Conservation (phyloP, 2,888 invertebrate genomes). For the Calameuta filiformis region DNA sequence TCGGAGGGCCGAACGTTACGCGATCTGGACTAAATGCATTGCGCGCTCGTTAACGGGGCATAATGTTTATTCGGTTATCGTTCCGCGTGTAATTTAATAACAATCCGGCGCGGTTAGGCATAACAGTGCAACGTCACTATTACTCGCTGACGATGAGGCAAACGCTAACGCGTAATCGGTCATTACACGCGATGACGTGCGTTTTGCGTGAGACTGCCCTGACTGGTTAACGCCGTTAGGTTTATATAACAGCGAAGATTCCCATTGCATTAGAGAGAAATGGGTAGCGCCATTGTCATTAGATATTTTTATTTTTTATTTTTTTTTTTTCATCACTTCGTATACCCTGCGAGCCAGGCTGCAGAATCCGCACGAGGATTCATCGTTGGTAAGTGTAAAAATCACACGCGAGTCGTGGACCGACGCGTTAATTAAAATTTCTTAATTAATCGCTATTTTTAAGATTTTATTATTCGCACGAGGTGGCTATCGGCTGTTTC, state of each 20-base stretch:
- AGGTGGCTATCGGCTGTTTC: not conserved
- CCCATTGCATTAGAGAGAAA: not conserved
- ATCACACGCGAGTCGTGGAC: not conserved
- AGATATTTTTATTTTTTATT: no score
- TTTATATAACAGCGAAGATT: not conserved
- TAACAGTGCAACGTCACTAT: slow-evolving; percentile 58
- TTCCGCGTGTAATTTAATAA: slow-evolving; percentile 63
- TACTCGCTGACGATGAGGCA: slow-evolving; percentile 16
- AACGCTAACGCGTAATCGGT: slow-evolving; percentile 55
- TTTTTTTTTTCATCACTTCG: not conserved
- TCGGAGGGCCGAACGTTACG: not conserved
- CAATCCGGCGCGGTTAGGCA: slow-evolving; percentile 56
- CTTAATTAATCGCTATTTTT: not conserved
- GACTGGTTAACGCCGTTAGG: not conserved
- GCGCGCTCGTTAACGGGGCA: slow-evolving; percentile 55
- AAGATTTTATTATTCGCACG: not conserved
- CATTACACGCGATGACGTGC: slow-evolving; percentile 65
- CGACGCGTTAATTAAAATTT: not conserved
- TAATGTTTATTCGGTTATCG: slow-evolving; percentile 63
- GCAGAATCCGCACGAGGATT: not conserved
- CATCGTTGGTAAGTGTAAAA: not conserved
- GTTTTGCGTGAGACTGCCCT: slow-evolving; percentile 48
- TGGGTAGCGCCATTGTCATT: not conserved
- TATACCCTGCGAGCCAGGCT: not conserved
- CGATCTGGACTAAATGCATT: slow-evolving; percentile 35